Base-by-base conservation (phyloP, 2,113 vertebrate genomes). In the Strigops habroptila region DNA sequence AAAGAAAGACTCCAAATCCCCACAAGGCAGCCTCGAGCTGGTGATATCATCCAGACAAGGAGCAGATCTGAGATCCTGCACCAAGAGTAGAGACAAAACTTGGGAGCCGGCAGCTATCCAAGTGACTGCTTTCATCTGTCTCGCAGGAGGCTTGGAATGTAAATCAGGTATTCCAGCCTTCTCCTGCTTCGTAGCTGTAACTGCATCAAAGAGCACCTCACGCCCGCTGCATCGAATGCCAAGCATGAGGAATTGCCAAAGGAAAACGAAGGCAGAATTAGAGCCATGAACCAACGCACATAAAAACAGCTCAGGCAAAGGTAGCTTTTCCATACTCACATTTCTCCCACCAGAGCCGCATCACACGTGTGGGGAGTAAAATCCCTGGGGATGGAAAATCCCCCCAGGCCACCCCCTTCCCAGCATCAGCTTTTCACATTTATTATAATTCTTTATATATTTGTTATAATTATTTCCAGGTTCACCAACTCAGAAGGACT, bases 131-230 rank as follows among this genome's bases (percentile, higher is more conserved):
- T 95, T 93, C 91, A 95, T 92, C 91, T 78, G 62, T 30, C 93
- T 95, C 12, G 0, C 68, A 43, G 65, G 33, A 21, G 76, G 94
- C 24, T 59, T 51, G 89, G 91, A 91, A 96, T 95, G 75, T 75
- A 31, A 95, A 95, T 84, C 92, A 95, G 91, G 81, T 83, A 31
- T 39, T 78, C 46, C 86, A 87, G 81, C 73, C 86, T 1, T 28
- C 62, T 84, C 77, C 93, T 44, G 84, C 84, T 87, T 60, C 5
- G 0, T 1, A 71, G 95, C 88, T 92, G 46, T 63, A 86, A 94
- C 63, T 90, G 91, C 95, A 87, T 91, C 91, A 75, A 84, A 87
- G 91, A 91, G 91, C 94, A 89, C 64, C 93, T 93, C 94, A 51
- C 3, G 27, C 88, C 62, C 35, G 51, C 89, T 75, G 41, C 86